Evolutionary conservation across 2,888 invertebrate species (phyloP), one percentile per base, ranked within the genome.

Genomic region (Theretra japonica): DNA sequence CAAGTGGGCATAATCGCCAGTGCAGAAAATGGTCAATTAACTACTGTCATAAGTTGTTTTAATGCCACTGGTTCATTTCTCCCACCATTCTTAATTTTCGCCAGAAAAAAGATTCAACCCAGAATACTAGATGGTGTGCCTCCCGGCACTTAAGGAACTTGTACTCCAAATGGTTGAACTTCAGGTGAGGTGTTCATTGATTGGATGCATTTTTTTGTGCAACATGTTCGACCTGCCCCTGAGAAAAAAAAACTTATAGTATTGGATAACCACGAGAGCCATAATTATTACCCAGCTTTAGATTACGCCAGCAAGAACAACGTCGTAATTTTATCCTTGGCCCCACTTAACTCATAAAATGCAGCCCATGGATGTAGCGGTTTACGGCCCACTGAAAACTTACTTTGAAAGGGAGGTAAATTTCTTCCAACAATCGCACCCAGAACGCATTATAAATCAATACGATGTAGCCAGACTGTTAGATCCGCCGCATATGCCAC

Each of bases 21-120:
- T 74, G 74, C 75, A 72, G 79, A 82, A 76, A 74, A 78, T 74
- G 79, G 79, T 69, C 73, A 82, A 77, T 69, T 79, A 70, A 82
- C 80, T 17, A 82, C 82, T 7, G 74, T 80, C 57, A 74, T 82
- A 19, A 74, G 81, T 62, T 81, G 81, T 70, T 82, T 79, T 74
- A 83, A 80, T 79, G 81, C 82, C 53, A 77, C 80, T 73, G 84
- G 82, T 57, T 76, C 77, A 25, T 86, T 82, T 78, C 71, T 85
- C 33, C 84, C 86, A 76, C 85, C 84, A 56, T 82, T 80, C 72
- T 73, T 86, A 41, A 83, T 86, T 74, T 86, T 84, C 70, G 78
- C 77, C 1, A 75, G 84, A 72, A 84, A 84, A 77, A 78, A 79
- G 74, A 53, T 53, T 19, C 50, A 53, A 53, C 50, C 50, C 50